Evolutionary conservation across 2,888 invertebrate genomes (phyloP).

Genomic region (Clunio marinus): DNA sequence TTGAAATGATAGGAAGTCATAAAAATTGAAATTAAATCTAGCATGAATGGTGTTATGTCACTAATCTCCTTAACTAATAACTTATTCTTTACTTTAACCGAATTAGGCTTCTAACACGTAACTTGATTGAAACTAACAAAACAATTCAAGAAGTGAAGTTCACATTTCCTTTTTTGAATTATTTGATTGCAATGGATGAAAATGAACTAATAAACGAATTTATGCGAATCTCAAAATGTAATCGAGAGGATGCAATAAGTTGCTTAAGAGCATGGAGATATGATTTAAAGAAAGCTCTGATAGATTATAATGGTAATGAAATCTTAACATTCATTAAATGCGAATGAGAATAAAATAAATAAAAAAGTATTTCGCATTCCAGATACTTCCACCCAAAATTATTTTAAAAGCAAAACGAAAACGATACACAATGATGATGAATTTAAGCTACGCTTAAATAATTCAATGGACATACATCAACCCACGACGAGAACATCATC

Average conservation of each 20-base stretch:
- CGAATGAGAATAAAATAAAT: neutral
- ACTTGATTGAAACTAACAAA: neutral
- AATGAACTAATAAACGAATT: slow-evolving; percentile 42
- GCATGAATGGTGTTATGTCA: neutral
- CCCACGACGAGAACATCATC: neutral
- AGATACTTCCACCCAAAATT: slow-evolving; percentile 42
- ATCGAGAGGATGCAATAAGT: slow-evolving; percentile 42
- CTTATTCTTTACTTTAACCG: neutral
- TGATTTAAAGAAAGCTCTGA: slow-evolving; percentile 43
- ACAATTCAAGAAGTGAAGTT: neutral
- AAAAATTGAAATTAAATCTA: neutral
- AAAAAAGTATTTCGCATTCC: slow-evolving; percentile 6
- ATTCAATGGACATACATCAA: slow-evolving; percentile 19
- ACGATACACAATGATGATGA: neutral
- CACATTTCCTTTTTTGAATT: no score
- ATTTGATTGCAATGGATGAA: slow-evolving; percentile 42
- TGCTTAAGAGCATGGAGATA: slow-evolving; percentile 43
- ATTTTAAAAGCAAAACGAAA: slow-evolving; percentile 40
- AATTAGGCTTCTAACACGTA: neutral
- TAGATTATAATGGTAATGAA: slow-evolving; percentile 43
- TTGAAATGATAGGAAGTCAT: no score
- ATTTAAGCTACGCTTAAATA: neutral
- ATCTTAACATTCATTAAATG: no score
- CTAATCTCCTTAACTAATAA: no score
- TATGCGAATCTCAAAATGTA: slow-evolving; percentile 42